Evolutionary conservation across 2,113 vertebrate species (phyloP).

Genomic region (Anhinga rufa): DNA sequence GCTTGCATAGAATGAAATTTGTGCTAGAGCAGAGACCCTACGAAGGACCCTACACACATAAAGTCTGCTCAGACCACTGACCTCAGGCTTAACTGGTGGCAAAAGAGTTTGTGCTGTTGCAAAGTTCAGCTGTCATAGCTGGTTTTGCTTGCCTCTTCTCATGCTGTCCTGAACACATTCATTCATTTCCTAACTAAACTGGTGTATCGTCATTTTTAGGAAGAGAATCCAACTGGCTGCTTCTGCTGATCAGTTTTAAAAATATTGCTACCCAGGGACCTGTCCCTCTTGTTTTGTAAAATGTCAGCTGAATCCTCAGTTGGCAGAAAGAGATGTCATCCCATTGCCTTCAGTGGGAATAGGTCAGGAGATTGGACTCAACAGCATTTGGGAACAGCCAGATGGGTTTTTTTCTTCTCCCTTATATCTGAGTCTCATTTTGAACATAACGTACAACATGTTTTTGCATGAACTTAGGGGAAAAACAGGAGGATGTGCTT

Average conservation of each 20-base stretch:
- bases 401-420: not conserved
- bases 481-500: not conserved
- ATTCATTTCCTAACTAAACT: constrained; percentile 2
- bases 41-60: rapidly evolving
- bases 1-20: not conserved
- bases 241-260: constrained; percentile 11
- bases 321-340: not conserved
- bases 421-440: not conserved
- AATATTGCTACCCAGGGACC: not conserved
- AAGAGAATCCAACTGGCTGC: not conserved
- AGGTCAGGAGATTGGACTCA: not conserved
- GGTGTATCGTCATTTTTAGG: not conserved
- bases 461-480: not conserved
- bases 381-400: not conserved
- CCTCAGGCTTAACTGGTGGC: not conserved
- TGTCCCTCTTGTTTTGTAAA: not conserved
- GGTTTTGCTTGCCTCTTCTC: not conserved
- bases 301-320: not conserved
- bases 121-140: not conserved
- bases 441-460: not conserved
- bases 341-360: not conserved
- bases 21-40: not conserved
- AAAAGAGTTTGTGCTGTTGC: not conserved
- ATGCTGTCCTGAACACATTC: not conserved
- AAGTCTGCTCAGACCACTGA: not conserved